phyloP scores from a whole-genome alignment of 2,113 vertebrate species.

The Echinops telfairi region DNA sequence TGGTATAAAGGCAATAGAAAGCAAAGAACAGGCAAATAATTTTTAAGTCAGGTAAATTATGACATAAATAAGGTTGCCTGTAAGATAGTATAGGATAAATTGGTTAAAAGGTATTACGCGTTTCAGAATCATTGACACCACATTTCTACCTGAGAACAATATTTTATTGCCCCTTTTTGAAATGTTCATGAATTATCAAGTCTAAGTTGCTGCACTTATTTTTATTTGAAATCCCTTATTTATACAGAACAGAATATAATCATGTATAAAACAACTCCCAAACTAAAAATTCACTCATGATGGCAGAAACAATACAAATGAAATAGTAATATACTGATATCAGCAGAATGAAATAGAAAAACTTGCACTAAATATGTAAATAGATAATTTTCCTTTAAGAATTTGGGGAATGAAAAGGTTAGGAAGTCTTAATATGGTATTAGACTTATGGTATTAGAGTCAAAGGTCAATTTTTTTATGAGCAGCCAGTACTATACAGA shows the following conservation, averaged over 20 bases:
- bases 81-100: not conserved
- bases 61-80: not conserved
- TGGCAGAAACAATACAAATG: not conserved
- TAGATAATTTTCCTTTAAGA: not conserved
- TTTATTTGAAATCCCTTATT: not conserved
- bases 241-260: not conserved
- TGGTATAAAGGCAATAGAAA: not conserved
- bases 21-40: not conserved
- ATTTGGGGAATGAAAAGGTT: too few relatives aligned
- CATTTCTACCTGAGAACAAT: not conserved
- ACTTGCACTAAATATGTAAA: not conserved
- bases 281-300: not conserved
- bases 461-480: not conserved
- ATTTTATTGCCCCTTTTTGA: not conserved
- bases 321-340: not conserved
- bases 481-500: not conserved
- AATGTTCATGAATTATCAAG: not conserved
- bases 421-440: not conserved
- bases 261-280: not conserved
- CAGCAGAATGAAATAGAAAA: not conserved
- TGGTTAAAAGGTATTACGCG: not conserved
- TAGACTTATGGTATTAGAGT: not conserved
- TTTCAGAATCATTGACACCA: not conserved
- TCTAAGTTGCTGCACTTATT: not conserved
- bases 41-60: not conserved